Evolutionary conservation across 2,113 vertebrate genomes (phyloP).

Genomic region (Hyperopisus bebe): DNA sequence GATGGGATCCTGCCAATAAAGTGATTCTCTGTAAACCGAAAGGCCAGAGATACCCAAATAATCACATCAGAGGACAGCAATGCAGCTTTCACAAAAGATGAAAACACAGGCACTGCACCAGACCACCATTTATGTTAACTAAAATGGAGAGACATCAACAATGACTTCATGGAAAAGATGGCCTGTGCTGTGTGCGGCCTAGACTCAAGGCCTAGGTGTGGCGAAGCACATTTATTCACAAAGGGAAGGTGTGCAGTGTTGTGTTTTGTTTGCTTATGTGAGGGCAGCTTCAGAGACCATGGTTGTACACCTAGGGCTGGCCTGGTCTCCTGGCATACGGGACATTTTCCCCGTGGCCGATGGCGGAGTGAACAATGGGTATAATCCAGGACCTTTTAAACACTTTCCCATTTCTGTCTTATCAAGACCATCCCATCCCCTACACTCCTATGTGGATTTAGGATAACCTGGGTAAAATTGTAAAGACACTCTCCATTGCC

Average conservation of each 20-base stretch:
- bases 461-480: not conserved
- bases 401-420: not conserved
- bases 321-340: not conserved
- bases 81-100: not conserved
- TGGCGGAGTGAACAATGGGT: not conserved
- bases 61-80: not conserved
- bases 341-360: not conserved
- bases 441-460: not conserved
- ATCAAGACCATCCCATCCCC: not conserved
- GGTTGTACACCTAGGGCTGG: not conserved
- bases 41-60: constrained; percentile 7
- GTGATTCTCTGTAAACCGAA: not conserved
- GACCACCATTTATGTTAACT: not conserved
- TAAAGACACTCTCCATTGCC: not conserved
- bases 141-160: not conserved
- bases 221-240: not conserved
- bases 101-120: not conserved
- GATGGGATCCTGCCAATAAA: not conserved
- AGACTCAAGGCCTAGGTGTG: not conserved
- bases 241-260: not conserved
- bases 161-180: not conserved
- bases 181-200: not conserved
- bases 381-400: not conserved
- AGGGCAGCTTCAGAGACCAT: not conserved
- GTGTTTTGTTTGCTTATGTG: not conserved